Conservation (phyloP, 2,888 invertebrate genomes). For the Callyntrura sp. region DNA sequence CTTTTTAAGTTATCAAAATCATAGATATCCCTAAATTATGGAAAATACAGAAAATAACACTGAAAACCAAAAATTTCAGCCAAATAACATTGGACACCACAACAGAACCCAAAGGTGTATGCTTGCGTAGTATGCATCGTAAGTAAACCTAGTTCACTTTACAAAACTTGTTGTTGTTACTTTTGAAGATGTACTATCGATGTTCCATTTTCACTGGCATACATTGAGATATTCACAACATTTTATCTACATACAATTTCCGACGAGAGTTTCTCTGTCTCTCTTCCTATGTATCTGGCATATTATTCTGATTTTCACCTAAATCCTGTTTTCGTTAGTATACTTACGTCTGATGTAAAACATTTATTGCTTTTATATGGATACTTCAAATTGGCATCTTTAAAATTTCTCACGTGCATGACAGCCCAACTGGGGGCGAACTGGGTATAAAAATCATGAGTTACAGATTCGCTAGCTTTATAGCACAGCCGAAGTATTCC, state of each 20-base stretch:
- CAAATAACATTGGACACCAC: too few species aligned
- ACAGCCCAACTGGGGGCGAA: not conserved
- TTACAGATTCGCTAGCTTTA: not conserved
- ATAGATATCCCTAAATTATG: too few species aligned
- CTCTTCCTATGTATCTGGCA: not conserved
- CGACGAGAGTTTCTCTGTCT: too few species aligned
- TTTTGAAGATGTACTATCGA: not conserved
- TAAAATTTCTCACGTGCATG: constrained; percentile 22
- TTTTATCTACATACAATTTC: not conserved
- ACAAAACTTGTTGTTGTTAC: constrained; percentile 52
- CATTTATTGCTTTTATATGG: not conserved
- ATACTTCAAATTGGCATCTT: constrained; percentile 10
- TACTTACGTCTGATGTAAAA: not conserved
- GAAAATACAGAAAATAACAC: too few species aligned
- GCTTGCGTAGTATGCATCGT: too few species aligned
- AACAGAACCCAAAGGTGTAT: too few species aligned
- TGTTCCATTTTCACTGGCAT: not conserved
- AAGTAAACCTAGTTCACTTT: not conserved
- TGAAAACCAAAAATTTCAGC: too few species aligned
- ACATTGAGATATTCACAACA: not conserved
- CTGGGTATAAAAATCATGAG: constrained; percentile 41
- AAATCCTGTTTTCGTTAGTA: not conserved
- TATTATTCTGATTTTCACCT: not conserved
- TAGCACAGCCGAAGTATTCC: not conserved
- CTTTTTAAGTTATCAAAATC: not conserved